These are phyloP conservation scores for Blastobasis adustella DNA, from an alignment of 2,888 invertebrate genomes.

Conservation along the genomic window DNA sequence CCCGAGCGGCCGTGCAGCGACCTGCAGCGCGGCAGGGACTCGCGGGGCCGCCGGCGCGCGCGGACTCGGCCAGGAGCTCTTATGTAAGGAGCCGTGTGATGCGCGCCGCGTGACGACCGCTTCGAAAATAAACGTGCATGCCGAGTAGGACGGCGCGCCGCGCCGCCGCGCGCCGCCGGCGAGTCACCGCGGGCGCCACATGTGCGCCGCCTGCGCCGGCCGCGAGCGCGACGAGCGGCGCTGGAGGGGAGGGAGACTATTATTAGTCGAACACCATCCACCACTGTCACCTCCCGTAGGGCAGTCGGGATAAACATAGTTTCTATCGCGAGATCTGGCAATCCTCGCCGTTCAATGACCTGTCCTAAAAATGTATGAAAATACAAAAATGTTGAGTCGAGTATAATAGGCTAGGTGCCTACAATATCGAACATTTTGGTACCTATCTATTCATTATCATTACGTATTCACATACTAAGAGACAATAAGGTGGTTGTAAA, in stretches of 20 bases:
- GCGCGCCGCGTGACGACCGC: constrained; percentile 70
- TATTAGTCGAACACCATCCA: constrained; percentile 71
- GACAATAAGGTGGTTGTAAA: too few species aligned
- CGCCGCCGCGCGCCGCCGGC: constrained; percentile 6
- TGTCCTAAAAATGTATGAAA: constrained; percentile 46
- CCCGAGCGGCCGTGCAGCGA: constrained; percentile 53
- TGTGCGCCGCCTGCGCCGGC: constrained; percentile 61
- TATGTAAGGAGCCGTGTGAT: constrained; percentile 61
- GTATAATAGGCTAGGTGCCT: too few species aligned
- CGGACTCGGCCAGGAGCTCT: constrained; percentile 38
- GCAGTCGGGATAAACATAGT: constrained; percentile 71
- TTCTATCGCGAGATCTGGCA: constrained; percentile 64
- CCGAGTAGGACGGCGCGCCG: constrained; percentile 39
- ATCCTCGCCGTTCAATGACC: constrained; percentile 69
- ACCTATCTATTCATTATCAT: too few species aligned
- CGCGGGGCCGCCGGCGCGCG: constrained; percentile 37
- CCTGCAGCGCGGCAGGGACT: constrained; percentile 29
- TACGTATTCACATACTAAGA: too few species aligned
- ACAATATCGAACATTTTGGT: too few species aligned
- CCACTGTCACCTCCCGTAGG: constrained; percentile 75
- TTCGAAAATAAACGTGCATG: constrained; percentile 68
- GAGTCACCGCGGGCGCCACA: constrained; percentile 50
- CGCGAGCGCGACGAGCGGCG: constrained; percentile 41
- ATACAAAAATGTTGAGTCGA: constrained; percentile 12
- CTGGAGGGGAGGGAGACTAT: constrained; percentile 64